These are phyloP conservation scores for Cryptoprocta ferox DNA, from an alignment of 2,797 vertebrate genomes.

Conservation along the genomic window DNA sequence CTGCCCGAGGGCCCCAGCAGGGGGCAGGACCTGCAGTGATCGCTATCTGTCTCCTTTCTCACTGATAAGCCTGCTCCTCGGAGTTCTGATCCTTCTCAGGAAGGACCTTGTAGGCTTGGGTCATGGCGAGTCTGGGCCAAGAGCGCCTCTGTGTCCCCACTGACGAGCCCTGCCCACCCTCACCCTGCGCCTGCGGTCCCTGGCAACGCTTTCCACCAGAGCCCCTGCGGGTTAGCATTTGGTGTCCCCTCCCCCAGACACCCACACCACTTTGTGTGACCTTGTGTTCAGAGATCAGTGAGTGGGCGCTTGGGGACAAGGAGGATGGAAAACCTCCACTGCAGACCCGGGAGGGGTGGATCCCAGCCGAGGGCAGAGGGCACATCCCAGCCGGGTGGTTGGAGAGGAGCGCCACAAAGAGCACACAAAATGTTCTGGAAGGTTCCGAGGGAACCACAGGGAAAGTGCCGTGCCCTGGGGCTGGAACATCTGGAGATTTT, in stretches of 20 bases:
- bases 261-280: background rate
- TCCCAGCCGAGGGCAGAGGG: background rate
- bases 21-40: background rate
- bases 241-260: background rate
- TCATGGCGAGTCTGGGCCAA: background rate
- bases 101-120: background rate
- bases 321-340: background rate
- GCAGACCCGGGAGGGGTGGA: background rate
- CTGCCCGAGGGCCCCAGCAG: background rate
- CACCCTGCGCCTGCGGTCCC: fast-evolving
- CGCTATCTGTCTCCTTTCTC: background rate
- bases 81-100: background rate
- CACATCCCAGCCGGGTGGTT: background rate
- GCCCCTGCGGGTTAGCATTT: background rate
- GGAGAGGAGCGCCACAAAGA: background rate
- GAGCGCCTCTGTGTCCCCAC: background rate
- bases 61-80: fast-evolving
- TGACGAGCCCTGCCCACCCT: background rate
- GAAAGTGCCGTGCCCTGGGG: background rate
- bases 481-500: background rate
- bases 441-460: background rate
- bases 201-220: background rate
- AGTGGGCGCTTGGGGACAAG: background rate
- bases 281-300: background rate
- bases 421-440: background rate